Base-by-base conservation (phyloP, 2,113 vertebrate species). In the Periophthalmodon schlosseri region DNA sequence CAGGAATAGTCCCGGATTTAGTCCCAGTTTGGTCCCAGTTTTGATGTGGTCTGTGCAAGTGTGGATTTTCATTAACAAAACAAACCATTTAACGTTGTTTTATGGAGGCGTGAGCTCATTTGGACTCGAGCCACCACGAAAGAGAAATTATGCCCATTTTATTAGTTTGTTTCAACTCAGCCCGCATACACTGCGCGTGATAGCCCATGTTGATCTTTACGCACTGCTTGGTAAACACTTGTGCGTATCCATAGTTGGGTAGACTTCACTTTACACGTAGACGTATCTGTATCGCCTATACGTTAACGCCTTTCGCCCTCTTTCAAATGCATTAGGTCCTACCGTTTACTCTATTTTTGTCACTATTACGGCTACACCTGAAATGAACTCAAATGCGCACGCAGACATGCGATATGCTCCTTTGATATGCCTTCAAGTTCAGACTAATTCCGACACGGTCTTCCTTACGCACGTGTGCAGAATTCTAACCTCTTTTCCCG, bases 391-490 rank as follows among this genome's bases (percentile, higher is more conserved):
- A 56, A 75, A 49, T 50, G 69, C 21, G 56, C 60, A 24, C 78
- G 36, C 74, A 52, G 49, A 71, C 69, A 85, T 77, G 70, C 72
- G 76, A 78, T 80, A 69, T 20, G 49, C 69, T 69, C 58, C 20
- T 75, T 82, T 73, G 68, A 80, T 69, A 76, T 9, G 0, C 58
- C 83, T 52, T 60, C 73, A 36, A 76, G 72, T 69, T 77, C 73
- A 60, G 52, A 68, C 75, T 47, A 36, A 75, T 77, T 69, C 44
- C 70, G 68, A 28, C 49, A 58, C 65, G 18, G 23, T 11, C 12
- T 9, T 70, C 56, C 18, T 52, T 14, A 58, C 12, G 63, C 76
- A 34, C 70, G 1, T 73, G 58, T 75, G 74, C 68, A 47, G 57
- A 39, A 69, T 78, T 77, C 81, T 75, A 89, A 61, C 72, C 73